Evolutionary conservation across 1,140 invertebrate species (phyloP).

Genomic region (Heterodera schachtii): DNA sequence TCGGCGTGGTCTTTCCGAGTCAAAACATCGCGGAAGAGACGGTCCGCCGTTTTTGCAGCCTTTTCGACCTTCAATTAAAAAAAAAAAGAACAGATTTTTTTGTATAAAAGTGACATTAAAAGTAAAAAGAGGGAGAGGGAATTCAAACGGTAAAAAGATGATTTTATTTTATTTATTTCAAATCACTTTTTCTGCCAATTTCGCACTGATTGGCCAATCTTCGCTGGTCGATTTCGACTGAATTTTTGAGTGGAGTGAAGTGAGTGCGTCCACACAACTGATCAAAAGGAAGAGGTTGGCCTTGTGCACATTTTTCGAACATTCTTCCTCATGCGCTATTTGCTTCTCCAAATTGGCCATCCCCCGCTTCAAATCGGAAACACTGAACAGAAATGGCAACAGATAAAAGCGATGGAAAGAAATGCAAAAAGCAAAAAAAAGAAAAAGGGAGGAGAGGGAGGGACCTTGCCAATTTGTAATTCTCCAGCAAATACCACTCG

Average conservation of each 20-base stretch:
- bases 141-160: too few species aligned
- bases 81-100: constrained; percentile 20
- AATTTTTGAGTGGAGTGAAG: constrained; percentile 50
- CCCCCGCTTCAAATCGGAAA: constrained; percentile 54
- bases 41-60: constrained; percentile 86
- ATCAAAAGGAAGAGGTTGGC: constrained; percentile 63
- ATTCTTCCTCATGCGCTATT: constrained; percentile 52
- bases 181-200: constrained; percentile 41
- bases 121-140: too few species aligned
- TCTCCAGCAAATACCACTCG: constrained; percentile 91
- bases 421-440: too few species aligned
- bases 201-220: constrained; percentile 50
- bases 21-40: constrained; percentile 89
- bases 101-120: background rate
- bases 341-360: constrained; percentile 55
- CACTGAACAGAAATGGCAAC: constrained; percentile 40
- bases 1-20: constrained; percentile 90
- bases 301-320: constrained; percentile 63
- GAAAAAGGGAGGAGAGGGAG: too few species aligned
- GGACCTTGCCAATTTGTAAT: constrained; percentile 75
- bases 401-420: background rate
- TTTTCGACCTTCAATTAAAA: constrained; percentile 70
- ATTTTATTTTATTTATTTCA: background rate
- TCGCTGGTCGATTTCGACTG: constrained; percentile 40
- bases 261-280: constrained; percentile 63